Conservation (phyloP, 2,888 invertebrate genomes). For the Zelleria hepariella region DNA sequence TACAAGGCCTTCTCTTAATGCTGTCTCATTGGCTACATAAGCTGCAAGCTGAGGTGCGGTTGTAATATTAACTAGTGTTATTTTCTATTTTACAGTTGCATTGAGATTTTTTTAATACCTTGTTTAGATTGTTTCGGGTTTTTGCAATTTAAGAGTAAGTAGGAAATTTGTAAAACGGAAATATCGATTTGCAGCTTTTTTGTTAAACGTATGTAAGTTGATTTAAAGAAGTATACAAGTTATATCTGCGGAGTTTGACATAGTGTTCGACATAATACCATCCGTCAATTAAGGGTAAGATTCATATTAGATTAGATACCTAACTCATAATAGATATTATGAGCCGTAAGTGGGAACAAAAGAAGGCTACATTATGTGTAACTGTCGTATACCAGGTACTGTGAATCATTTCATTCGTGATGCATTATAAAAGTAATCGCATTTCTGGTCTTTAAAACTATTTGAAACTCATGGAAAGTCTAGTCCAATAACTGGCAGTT, state of each 20-base stretch:
- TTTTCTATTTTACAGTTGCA: background rate
- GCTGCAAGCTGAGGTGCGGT: background rate
- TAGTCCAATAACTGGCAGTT: conserved; percentile 39
- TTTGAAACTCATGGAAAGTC: conserved; percentile 61
- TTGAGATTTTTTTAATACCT: background rate
- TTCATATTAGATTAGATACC: no score
- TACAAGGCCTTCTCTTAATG: conserved; percentile 87
- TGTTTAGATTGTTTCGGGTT: background rate
- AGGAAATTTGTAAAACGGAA: background rate
- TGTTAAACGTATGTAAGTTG: background rate
- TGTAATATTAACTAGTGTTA: background rate
- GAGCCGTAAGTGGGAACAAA: no score
- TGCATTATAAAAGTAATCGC: conserved; percentile 30
- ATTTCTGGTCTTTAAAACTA: conserved; percentile 31
- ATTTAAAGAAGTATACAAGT: conserved; percentile 20
- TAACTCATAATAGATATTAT: no score
- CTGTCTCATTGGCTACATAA: conserved; percentile 25
- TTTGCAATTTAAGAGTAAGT: background rate
- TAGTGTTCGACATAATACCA: conserved; percentile 25
- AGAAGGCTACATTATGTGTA: no score
- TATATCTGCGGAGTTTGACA: conserved; percentile 59
- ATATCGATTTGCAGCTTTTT: background rate
- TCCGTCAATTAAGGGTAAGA: conserved; percentile 18
- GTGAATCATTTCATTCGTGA: no score
- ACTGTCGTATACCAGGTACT: no score